phyloP scores from a whole-genome alignment of 1,140 invertebrate genomes.

The Zaprionus kolodkinae region DNA sequence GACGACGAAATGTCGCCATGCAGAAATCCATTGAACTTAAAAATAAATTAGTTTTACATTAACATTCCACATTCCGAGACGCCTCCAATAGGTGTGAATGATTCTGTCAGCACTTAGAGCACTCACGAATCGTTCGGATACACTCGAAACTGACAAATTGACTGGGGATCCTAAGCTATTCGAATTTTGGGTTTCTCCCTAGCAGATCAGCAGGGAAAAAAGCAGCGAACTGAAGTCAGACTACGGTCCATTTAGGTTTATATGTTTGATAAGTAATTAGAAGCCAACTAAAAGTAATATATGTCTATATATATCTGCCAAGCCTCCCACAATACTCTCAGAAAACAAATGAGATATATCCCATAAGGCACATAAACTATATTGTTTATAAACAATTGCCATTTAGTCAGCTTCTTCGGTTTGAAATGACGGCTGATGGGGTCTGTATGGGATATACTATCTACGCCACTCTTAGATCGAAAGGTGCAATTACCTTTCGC shows the following conservation, averaged over 20 bases:
- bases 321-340: neutral
- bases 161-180: neutral
- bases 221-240: too few species aligned
- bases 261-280: neutral
- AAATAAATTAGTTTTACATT: conserved; percentile 72
- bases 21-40: conserved; percentile 38
- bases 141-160: neutral
- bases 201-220: neutral
- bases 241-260: neutral
- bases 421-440: neutral
- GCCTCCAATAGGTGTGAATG: conserved; percentile 24
- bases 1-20: conserved; percentile 73
- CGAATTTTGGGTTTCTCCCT: neutral
- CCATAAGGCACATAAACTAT: conserved; percentile 1
- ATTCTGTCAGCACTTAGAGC: conserved; percentile 43
- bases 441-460: neutral
- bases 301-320: neutral
- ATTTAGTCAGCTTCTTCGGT: neutral
- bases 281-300: neutral
- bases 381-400: conserved; percentile 3
- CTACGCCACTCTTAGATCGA: neutral
- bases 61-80: conserved; percentile 64
- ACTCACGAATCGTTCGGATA: neutral
- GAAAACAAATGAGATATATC: neutral
- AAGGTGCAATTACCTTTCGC: conserved; percentile 26